Conservation (phyloP, 2,797 vertebrate species). For the Gallinago nigripennis region DNA sequence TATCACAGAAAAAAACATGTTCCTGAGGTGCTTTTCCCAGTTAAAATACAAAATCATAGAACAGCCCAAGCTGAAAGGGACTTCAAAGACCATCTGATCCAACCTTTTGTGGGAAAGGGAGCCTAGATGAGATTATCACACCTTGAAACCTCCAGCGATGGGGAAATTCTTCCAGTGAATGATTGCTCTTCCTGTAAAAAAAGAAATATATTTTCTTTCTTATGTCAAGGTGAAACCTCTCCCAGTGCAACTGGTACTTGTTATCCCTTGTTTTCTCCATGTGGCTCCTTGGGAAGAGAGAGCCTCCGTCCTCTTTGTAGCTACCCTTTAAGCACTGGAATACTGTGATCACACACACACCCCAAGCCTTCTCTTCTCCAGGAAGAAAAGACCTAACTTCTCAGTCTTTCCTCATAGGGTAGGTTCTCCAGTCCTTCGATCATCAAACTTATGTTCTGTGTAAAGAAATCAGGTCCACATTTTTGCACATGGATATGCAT, state of each 20-base stretch:
- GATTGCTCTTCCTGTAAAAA: not conserved
- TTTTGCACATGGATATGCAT: not conserved
- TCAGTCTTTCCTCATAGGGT: not conserved
- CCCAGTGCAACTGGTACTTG: not conserved
- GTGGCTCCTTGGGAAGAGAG: not conserved
- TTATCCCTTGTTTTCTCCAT: not conserved
- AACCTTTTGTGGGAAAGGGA: accelerated
- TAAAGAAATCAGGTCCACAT: not conserved
- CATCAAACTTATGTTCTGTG: not conserved
- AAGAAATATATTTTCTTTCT: not conserved
- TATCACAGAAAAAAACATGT: not conserved
- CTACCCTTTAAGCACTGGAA: not conserved
- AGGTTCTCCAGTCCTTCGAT: not conserved
- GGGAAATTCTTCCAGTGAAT: not conserved
- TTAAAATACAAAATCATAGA: not conserved
- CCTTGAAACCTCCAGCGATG: not conserved
- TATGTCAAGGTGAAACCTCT: not conserved
- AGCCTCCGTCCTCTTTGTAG: not conserved
- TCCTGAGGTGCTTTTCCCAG: not conserved
- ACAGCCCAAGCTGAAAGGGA: not conserved
- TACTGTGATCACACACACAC: not conserved
- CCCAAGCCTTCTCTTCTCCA: not conserved
- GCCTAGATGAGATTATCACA: not conserved
- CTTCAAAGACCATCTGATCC: not conserved
- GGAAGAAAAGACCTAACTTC: not conserved